These are phyloP conservation scores for Gastrophysa polygoni DNA, from an alignment of 2,888 invertebrate genomes.

Conservation along the genomic window DNA sequence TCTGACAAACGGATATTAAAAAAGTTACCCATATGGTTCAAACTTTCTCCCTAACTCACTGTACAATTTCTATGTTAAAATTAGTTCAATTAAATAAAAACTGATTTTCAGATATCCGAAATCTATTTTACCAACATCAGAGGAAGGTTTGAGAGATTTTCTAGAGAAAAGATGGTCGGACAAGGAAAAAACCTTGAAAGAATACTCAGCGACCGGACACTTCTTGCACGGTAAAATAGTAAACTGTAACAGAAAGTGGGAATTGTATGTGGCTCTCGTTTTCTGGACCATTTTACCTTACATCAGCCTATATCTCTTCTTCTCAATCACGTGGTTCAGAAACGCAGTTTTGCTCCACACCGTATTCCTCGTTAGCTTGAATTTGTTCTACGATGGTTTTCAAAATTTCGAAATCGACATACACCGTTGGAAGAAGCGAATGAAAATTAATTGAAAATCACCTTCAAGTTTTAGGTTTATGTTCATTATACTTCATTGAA, in stretches of 20 bases:
- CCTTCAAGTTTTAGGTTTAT: no score
- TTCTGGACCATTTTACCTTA: slow-evolving; percentile 70
- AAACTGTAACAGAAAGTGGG: slow-evolving; percentile 51
- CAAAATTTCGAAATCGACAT: slow-evolving; percentile 63
- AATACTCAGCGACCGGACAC: slow-evolving; percentile 65
- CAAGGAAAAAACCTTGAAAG: slow-evolving; percentile 67
- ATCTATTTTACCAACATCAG: slow-evolving; percentile 64
- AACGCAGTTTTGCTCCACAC: slow-evolving; percentile 65
- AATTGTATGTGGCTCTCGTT: slow-evolving; percentile 63
- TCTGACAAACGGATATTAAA: no score
- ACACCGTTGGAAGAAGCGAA: slow-evolving; percentile 34
- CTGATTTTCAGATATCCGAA: slow-evolving; percentile 62
- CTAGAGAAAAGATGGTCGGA: slow-evolving; percentile 69
- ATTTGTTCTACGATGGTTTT: slow-evolving; percentile 65
- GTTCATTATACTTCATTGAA: no score
- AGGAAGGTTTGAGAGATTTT: slow-evolving; percentile 66
- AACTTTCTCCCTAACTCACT: no score
- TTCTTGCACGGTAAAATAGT: slow-evolving; percentile 53
- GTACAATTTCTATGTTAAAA: no score
- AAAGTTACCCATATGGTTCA: no score
- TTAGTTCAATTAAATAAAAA: no score
- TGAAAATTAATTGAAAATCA: neutral
- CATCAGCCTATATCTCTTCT: slow-evolving; percentile 59
- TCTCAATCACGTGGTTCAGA: slow-evolving; percentile 59
- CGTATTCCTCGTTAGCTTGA: slow-evolving; percentile 62